Conservation (phyloP, 2,113 vertebrate species). For the Gopherus evgoodei region DNA sequence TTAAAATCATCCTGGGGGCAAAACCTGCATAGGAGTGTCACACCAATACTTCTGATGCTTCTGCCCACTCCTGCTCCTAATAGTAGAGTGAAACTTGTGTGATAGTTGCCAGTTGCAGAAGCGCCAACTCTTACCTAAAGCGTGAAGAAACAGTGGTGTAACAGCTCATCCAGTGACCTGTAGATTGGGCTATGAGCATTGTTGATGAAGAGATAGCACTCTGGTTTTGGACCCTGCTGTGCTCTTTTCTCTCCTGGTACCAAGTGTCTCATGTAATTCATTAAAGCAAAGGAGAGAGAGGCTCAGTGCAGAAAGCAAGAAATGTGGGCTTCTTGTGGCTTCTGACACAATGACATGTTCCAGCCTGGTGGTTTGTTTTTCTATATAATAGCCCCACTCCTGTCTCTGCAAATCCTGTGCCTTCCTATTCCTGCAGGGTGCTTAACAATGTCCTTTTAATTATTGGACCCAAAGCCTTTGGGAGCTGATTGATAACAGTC, state of each 20-base stretch:
- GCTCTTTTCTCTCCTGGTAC: fast-evolving
- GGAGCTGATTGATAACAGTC: not conserved
- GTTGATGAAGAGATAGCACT: not conserved
- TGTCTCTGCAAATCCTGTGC: not conserved
- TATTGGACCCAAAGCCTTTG: not conserved
- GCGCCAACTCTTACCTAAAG: not conserved
- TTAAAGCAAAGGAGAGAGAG: not conserved
- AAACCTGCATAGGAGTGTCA: not conserved
- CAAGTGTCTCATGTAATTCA: not conserved
- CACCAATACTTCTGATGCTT: not conserved
- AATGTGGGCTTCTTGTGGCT: not conserved
- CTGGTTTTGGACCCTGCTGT: not conserved
- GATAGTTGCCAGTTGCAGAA: not conserved
- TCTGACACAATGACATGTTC: not conserved
- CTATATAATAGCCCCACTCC: not conserved
- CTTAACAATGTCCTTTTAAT: not conserved
- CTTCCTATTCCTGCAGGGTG: not conserved
- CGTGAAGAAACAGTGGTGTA: too few species aligned
- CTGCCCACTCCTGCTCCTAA: not conserved
- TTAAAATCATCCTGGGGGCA: not conserved
- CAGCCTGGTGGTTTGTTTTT: not conserved
- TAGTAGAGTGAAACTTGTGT: too few species aligned
- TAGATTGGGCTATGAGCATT: not conserved
- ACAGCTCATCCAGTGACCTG: not conserved
- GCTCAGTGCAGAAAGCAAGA: not conserved